Percentiles rank a stretch among this genome's conserved stretches.
Evolutionary conservation across 2,888 invertebrate species (phyloP).

Genomic region (Oligia strigilis): DNA sequence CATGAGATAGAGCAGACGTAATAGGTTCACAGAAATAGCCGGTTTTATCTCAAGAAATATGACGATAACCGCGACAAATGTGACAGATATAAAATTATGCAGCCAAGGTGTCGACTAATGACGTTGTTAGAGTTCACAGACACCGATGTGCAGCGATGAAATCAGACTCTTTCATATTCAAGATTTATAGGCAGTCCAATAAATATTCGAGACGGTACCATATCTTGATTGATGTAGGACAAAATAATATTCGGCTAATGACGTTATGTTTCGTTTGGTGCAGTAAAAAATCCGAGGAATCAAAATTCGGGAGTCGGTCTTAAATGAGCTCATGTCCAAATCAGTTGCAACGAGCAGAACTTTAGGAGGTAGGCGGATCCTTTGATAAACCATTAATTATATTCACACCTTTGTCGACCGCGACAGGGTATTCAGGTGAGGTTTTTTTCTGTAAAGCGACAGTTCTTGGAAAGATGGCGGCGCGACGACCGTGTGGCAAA

Average conservation of each 20-base stretch:
- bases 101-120: conserved; percentile 73
- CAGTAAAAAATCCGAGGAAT: conserved; percentile 59
- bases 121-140: conserved; percentile 59
- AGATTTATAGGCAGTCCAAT: conserved; percentile 77
- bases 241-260: conserved; percentile 72
- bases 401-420: conserved; percentile 87
- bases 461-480: conserved; percentile 85
- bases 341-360: conserved; percentile 69
- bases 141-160: conserved; percentile 66
- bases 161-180: conserved; percentile 71
- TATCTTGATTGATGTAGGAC: conserved; percentile 74
- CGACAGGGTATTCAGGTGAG: conserved; percentile 71
- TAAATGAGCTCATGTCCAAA: conserved; percentile 77
- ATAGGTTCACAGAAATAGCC: conserved; percentile 66
- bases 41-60: conserved; percentile 68
- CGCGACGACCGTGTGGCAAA: conserved; percentile 67
- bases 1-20: conserved; percentile 54
- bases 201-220: conserved; percentile 71
- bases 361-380: conserved; percentile 77
- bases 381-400: conserved; percentile 89
- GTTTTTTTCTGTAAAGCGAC: conserved; percentile 77
- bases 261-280: conserved; percentile 49
- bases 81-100: conserved; percentile 72
- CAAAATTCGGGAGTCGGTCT: conserved; percentile 61
- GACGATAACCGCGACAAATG: conserved; percentile 71